Percentiles rank a stretch among this genome's conserved stretches.
Evolutionary conservation across 37 sponge, comb jelly and placozoan species (phyloP).

Genomic region (Theonella swinhoei): DNA sequence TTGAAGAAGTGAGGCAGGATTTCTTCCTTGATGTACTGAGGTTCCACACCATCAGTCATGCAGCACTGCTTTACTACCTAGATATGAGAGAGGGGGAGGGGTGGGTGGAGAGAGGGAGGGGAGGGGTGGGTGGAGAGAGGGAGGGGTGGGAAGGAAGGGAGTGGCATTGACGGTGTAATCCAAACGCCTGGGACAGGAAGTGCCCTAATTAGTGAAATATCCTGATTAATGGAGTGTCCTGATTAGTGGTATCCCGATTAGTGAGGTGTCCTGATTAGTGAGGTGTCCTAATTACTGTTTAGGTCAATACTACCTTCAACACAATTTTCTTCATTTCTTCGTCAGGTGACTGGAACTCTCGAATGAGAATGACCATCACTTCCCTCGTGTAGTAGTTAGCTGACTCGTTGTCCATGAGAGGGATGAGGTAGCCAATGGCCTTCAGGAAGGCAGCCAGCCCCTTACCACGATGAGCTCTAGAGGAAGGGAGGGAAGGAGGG

Average conservation of each 20-base stretch:
- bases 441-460: slow-evolving; percentile 99
- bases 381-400: slow-evolving; percentile 97
- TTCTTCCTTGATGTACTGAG: slow-evolving; percentile 93
- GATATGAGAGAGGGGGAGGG: neutral
- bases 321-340: slow-evolving; percentile 99
- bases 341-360: slow-evolving; percentile 98
- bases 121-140: neutral
- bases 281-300: neutral
- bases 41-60: slow-evolving; percentile 98
- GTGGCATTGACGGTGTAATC: too few relatives aligned
- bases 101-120: neutral
- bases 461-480: slow-evolving; percentile 58
- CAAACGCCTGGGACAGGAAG: too few relatives aligned
- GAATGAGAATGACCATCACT: slow-evolving; percentile 96
- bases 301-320: slow-evolving; percentile 71
- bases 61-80: slow-evolving; percentile 99
- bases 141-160: slow-evolving; percentile 16
- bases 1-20: slow-evolving; percentile 95
- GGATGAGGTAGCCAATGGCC: slow-evolving; percentile 99
- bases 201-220: too few relatives aligned
- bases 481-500: neutral
- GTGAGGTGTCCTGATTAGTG: too few relatives aligned
- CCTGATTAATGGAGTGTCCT: too few relatives aligned
- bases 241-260: too few relatives aligned
- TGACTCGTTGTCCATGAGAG: slow-evolving; percentile 97